These are phyloP conservation scores for Murina feae DNA, from an alignment of 2,113 vertebrate genomes.

Conservation along the genomic window DNA sequence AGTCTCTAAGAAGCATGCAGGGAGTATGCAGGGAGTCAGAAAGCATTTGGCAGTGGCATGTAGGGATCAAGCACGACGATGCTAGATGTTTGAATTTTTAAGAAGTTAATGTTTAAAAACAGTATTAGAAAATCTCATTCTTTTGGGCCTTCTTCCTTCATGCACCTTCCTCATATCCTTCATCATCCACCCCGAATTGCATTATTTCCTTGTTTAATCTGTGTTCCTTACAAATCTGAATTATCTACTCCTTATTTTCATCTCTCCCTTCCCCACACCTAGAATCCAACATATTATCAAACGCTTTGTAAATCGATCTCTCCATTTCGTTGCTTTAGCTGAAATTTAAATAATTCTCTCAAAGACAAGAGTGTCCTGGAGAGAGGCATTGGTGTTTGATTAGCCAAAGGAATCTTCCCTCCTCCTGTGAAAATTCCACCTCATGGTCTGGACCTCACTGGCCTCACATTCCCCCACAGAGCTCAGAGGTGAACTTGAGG, in stretches of 20 bases:
- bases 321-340: not conserved
- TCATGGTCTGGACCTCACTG: not conserved
- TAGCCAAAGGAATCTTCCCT: not conserved
- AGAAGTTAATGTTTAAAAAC: not conserved
- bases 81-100: not conserved
- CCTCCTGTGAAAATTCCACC: not conserved
- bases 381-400: not conserved
- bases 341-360: not conserved
- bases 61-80: not conserved
- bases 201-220: not conserved
- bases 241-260: not conserved
- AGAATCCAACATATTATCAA: not conserved
- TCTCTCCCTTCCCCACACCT: not conserved
- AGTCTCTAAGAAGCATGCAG: not conserved
- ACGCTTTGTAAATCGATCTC: not conserved
- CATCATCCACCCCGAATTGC: accelerated
- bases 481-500: not conserved
- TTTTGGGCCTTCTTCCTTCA: not conserved
- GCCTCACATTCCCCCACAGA: not conserved
- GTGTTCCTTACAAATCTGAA: not conserved
- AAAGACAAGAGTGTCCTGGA: not conserved
- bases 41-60: not conserved
- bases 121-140: not conserved
- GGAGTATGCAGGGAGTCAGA: not conserved
- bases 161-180: not conserved